Percentiles rank a stretch among this genome's conserved stretches.
These are phyloP conservation scores for Aspidapion aeneum DNA, from an alignment of 2,888 invertebrate species.

Conservation along the genomic window DNA sequence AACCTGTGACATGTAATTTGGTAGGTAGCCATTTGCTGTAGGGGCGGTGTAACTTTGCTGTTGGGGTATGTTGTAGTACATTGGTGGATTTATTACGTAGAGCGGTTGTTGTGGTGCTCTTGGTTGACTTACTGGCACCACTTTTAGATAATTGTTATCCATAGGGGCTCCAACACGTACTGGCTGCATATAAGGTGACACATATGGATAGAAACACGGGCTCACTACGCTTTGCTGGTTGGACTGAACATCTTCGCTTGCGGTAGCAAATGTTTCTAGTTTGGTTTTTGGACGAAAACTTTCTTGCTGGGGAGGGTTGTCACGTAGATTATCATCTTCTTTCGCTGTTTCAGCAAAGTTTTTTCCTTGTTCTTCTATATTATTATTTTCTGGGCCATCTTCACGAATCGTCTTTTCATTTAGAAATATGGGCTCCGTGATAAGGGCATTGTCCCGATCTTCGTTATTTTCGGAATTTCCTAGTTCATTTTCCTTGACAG, in stretches of 20 bases:
- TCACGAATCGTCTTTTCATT: too few species aligned
- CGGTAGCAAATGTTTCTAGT: slow-evolving; percentile 19
- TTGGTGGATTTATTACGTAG: slow-evolving; percentile 34
- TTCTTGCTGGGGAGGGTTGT: slow-evolving; percentile 7
- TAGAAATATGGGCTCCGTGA: too few species aligned
- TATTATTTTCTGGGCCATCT: too few species aligned
- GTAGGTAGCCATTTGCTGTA: not conserved
- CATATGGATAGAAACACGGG: slow-evolving; percentile 35
- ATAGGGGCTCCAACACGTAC: slow-evolving; percentile 21
- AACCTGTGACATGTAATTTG: not conserved
- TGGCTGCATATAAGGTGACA: slow-evolving; percentile 27
- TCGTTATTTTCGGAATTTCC: too few species aligned
- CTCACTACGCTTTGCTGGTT: slow-evolving; percentile 34
- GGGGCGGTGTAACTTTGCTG: not conserved
- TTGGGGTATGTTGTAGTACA: slow-evolving; percentile 30
- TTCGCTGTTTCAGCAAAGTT: too few species aligned
- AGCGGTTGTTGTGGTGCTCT: slow-evolving; percentile 25
- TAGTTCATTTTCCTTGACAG: too few species aligned
- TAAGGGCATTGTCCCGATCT: too few species aligned
- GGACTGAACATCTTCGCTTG: slow-evolving; percentile 31
- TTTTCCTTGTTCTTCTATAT: too few species aligned
- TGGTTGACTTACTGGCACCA: slow-evolving; percentile 27
- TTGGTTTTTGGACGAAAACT: slow-evolving; percentile 23
- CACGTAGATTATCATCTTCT: not conserved
- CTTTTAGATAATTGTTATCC: slow-evolving; percentile 29